Evolutionary conservation across 2,113 vertebrate genomes (phyloP), one percentile per base, ranked within the genome.

Genomic region (Bubalus kerabau): DNA sequence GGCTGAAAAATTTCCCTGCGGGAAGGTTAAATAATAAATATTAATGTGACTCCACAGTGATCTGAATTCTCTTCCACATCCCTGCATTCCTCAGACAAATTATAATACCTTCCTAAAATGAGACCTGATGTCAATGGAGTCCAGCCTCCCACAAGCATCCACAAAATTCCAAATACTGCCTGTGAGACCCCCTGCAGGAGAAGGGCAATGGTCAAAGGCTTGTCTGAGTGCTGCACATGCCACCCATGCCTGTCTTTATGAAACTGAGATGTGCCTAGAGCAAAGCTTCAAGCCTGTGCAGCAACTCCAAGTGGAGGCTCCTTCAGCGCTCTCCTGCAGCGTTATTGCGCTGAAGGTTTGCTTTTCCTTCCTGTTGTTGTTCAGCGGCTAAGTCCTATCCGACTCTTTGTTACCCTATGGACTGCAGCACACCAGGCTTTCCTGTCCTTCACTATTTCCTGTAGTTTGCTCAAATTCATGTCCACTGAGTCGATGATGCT

Each of bases 31-130:
- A 84, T 91, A 93, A 48, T 40, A 2, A 93, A 62, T 54, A 81
- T 81, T 56, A 82, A 81, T 28, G 12, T 48, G 46, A 74, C 4
- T 52, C 46, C 87, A 23, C 4, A 12, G 46, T 62, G 56, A 62
- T 90, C 59, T 32, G 6, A 78, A 54, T 94, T 89, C n/a, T 93
- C 48, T 64, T 64, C 46, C 48, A 52, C 1, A 59, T 28, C 46
- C 71, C 50, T 62, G 46, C 86, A n/a, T 57, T 93, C 74, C 36
- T 91, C n/a, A 60, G 54, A 74, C 30, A 67, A 95, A 80, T 36
- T 26, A 57, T 9, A 86, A 36, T 16, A 84, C 2, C 21, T 60
- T 89, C 60, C 50, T 62, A 52, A 67, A 96, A 83, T 30, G 19
- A 62, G 48, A 90, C 36, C 48, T 1, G 8, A 90, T 23, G 19